Evolutionary conservation across 2,888 invertebrate genomes (phyloP), one percentile per base, ranked within the genome.

Genomic region (Diarsia dahlii): DNA sequence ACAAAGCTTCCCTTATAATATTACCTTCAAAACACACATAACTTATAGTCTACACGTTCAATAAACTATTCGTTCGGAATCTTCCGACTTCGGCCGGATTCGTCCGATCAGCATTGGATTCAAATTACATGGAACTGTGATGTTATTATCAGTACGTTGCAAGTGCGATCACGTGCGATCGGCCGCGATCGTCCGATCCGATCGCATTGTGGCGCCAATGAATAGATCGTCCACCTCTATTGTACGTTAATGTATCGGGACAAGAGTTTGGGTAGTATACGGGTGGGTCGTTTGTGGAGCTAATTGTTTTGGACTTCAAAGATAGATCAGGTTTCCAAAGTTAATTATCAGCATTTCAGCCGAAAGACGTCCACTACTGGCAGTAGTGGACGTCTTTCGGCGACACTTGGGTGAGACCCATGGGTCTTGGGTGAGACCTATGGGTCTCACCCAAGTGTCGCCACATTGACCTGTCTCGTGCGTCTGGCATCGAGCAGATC

Each of bases 151-250:
- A 93, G 92, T 89, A 86, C 86, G 90, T 95, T 93, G 93, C 90
- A 91, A 95, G 93, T 94, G 92, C 87, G 90, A 92, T 95, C 95
- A 95, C 95, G 95, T 91, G 91, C 94, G 91, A 92, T 93, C 86
- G 67, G 72, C 74, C 0, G 74, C 74, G 86, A 85, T 87, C 91
- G 91, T 87, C 90, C 88, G 93, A 92, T 90, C 90, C 90, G 91
- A 92, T 90, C 91, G 92, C 91, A 92, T 93, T 93, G 93, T 93
- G 94, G 94, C 93, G 94, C 92, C 95, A 94, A 96, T 96, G 95
- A 96, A 96, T 96, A 96, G 96, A 96, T 93, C 96, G 95, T 96
- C 95, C 94, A 96, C 96, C 96, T 95, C 95, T 95, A 96, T 96
- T 96, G 96, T 96, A 96, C 96, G 96, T 95, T 96, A 96, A 96